These are phyloP conservation scores for Parnassius apollo DNA, from an alignment of 2,888 invertebrate species.

Conservation along the genomic window DNA sequence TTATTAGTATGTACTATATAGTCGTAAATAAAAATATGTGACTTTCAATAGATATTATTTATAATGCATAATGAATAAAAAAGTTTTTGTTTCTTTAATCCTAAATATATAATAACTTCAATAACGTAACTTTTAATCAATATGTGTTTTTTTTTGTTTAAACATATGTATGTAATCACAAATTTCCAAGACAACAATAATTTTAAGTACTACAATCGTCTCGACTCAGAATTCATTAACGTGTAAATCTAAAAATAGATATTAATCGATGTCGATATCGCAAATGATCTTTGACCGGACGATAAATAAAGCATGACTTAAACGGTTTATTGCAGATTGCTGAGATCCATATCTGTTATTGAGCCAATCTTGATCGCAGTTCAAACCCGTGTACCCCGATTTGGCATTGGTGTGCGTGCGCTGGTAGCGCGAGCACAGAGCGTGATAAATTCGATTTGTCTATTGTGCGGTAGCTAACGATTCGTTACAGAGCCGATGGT, in stretches of 20 bases:
- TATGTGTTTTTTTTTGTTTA: too few species aligned
- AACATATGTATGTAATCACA: too few species aligned
- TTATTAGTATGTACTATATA: too few species aligned
- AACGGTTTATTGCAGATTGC: constrained; percentile 27
- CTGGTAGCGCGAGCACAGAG: constrained; percentile 40
- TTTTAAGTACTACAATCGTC: neutral
- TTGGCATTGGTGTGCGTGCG: constrained; percentile 11
- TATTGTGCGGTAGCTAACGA: constrained; percentile 58
- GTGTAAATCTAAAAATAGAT: constrained; percentile 9
- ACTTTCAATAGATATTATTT: too few species aligned
- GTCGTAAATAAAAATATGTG: too few species aligned
- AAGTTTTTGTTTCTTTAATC: too few species aligned
- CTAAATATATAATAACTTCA: too few species aligned
- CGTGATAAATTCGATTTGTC: constrained; percentile 67
- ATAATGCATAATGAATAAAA: too few species aligned
- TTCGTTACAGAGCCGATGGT: constrained; percentile 46
- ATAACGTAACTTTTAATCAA: too few species aligned
- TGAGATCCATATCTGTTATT: constrained; percentile 27
- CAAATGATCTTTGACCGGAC: constrained; percentile 18
- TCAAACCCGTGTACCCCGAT: constrained; percentile 12
- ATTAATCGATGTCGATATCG: constrained; percentile 2
- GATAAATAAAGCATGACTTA: constrained; percentile 14
- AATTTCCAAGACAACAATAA: too few species aligned
- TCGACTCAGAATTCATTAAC: neutral
- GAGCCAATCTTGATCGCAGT: constrained; percentile 14